Evolutionary conservation across 2,113 vertebrate species (phyloP).

Genomic region (Centropus bengalensis): DNA sequence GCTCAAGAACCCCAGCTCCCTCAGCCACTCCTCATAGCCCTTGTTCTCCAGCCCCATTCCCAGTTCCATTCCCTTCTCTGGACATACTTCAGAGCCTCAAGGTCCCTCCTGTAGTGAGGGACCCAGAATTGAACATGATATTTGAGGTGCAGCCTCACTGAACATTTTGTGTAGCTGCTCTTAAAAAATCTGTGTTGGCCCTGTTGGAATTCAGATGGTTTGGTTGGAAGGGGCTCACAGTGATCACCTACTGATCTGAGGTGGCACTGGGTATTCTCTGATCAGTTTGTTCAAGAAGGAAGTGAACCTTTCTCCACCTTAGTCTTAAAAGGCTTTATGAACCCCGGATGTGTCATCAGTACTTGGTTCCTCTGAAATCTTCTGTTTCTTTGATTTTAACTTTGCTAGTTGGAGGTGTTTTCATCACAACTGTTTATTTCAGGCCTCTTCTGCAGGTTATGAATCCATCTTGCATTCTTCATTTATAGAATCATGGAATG

Average conservation of each 20-base stretch:
- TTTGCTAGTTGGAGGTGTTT: background rate
- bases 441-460: fast-evolving
- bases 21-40: too few species aligned
- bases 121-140: too few species aligned
- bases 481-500: too few species aligned
- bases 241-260: fast-evolving
- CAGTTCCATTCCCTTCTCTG: too few species aligned
- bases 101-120: too few species aligned
- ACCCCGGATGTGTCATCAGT: background rate
- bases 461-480: fast-evolving
- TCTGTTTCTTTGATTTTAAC: background rate
- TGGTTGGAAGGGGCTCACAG: fast-evolving
- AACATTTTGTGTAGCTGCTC: fast-evolving
- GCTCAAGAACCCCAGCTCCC: too few species aligned
- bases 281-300: fast-evolving
- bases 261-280: background rate
- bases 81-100: too few species aligned
- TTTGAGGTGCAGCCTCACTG: too few species aligned
- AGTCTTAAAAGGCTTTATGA: background rate
- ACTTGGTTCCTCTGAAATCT: fast-evolving
- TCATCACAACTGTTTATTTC: background rate
- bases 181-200: fast-evolving
- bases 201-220: fast-evolving
- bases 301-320: background rate
- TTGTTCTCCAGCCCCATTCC: too few species aligned